Evolutionary conservation across 37 sponge, comb jelly and placozoan genomes (phyloP).

Genomic region (Ianthella basta): DNA sequence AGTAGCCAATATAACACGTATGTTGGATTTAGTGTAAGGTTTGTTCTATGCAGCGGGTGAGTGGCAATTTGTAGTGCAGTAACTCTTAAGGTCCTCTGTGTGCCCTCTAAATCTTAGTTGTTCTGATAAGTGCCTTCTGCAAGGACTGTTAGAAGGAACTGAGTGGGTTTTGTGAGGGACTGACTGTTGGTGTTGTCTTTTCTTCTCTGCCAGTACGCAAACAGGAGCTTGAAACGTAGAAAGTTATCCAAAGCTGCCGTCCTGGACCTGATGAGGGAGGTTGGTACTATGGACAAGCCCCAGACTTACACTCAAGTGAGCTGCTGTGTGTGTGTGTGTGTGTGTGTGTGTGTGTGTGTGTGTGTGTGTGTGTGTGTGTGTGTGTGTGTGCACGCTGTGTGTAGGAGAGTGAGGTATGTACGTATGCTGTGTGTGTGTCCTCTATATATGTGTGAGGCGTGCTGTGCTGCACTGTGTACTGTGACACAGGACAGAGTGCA

Average conservation of each 20-base stretch:
- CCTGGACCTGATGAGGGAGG: not conserved
- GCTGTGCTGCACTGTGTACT: not conserved
- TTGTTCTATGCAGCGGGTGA: no score
- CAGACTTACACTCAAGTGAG: constrained; percentile 4
- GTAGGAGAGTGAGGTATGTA: not conserved
- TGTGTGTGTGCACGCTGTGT: no score
- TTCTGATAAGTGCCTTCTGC: no score
- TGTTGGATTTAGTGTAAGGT: no score
- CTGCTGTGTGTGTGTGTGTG: not conserved
- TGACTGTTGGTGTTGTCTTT: not conserved
- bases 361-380: constrained; percentile 1
- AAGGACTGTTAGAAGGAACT: not conserved
- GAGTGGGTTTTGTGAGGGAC: not conserved
- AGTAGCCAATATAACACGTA: no score
- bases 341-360: not conserved
- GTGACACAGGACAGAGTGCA: no score
- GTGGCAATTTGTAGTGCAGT: no score
- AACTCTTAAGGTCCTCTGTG: no score
- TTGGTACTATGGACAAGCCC: not conserved
- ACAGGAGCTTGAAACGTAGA: not conserved
- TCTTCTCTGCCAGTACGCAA: not conserved
- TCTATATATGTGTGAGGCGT: not conserved
- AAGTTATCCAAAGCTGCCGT: not conserved
- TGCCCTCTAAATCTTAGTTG: no score
- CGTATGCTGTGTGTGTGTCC: not conserved